Base-by-base conservation (phyloP, 2,113 vertebrate species). In the Silurus glanis region DNA sequence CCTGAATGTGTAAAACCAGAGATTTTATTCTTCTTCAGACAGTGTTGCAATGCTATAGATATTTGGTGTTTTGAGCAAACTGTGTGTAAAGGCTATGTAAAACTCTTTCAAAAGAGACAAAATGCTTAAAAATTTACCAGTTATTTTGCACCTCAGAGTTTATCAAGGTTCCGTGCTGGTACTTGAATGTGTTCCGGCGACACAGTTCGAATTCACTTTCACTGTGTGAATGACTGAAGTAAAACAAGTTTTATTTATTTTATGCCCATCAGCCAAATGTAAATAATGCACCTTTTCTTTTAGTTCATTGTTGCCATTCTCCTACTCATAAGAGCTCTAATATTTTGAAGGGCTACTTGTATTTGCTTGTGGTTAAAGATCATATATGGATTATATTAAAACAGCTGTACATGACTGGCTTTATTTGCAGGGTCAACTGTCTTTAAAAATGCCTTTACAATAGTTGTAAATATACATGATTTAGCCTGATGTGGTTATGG, bases 261-360 rank as follows among this genome's bases (percentile, higher is more conserved):
- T 87, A 91, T 90, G 82, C 85, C 86, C 90, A 84, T 87, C 83
- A 83, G 66, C 85, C 69, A 62, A 91, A 79, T 89, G 89, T 95
- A 95, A 94, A 96, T 95, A 95, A 91, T 94, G 91, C 93, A 94
- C 91, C 94, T 91, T 28, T 94, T 91, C 89, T 92, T 94, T 93
- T 88, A 93, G 86, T 72, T 91, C 87, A 80, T 85, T 88, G 84
- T 93, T 64, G 93, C 13, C 93, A 92, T 93, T 91, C 91, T 92
- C 93, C 92, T 93, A 91, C 90, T 93, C 90, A 81, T 78, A 83
- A 72, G 67, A 89, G 88, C 56, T 94, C 94, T 92, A 90, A 94
- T 91, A 92, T 89, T 90, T 90, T 84, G 90, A 80, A 91, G 89
- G 85, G 90, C 91, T 93, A 91, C 53, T 89, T 93, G 93, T 92